Conservation (phyloP, 1,140 invertebrate genomes). For the Parasteatoda tepidariorum region DNA sequence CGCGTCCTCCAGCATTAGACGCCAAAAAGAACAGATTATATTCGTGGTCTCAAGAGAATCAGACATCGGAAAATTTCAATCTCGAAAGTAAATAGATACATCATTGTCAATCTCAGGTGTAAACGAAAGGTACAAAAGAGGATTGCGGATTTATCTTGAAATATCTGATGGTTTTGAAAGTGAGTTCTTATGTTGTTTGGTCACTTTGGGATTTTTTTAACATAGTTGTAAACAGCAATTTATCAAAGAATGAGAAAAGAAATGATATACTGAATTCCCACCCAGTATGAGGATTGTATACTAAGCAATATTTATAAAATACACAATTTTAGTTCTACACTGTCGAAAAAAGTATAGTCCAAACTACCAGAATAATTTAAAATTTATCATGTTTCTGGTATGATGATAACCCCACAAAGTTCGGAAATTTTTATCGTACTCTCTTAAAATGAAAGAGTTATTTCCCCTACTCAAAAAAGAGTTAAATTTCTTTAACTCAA, state of each 20-base stretch:
- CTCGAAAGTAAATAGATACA: background rate
- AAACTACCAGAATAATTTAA: too few relatives aligned
- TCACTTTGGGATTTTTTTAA: background rate
- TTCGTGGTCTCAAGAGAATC: background rate
- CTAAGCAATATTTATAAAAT: too few relatives aligned
- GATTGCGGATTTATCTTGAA: background rate
- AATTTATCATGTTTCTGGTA: too few relatives aligned
- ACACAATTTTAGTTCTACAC: too few relatives aligned
- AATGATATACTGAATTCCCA: too few relatives aligned
- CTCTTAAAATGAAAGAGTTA: too few relatives aligned
- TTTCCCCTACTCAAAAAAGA: too few relatives aligned
- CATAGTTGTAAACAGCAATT: background rate
- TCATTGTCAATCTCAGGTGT: constrained; percentile 8
- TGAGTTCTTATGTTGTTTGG: background rate
- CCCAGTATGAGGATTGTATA: too few relatives aligned
- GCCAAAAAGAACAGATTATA: background rate
- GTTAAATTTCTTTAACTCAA: too few relatives aligned
- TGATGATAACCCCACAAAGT: too few relatives aligned
- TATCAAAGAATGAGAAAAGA: constrained; percentile 2
- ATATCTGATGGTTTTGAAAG: background rate
- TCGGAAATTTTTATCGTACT: too few relatives aligned
- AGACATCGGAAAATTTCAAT: background rate
- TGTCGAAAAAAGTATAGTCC: too few relatives aligned
- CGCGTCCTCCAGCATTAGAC: background rate
- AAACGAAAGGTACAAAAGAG: background rate